Conservation (phyloP, 2,797 vertebrate species). For the Enteromius radiatus region DNA sequence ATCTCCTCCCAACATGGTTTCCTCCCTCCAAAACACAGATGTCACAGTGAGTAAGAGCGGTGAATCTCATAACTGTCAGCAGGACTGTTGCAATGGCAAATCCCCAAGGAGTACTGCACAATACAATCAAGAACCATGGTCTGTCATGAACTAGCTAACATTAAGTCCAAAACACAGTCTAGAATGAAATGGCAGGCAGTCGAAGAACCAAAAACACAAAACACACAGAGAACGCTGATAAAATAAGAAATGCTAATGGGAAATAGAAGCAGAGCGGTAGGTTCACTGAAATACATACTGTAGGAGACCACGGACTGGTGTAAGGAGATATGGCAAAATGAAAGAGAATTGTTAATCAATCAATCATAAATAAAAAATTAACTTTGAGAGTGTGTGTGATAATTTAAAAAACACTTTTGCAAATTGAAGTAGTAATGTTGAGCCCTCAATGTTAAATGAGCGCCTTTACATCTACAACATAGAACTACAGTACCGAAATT, state of each 20-base stretch:
- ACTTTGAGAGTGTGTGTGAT: background rate
- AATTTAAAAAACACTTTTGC: background rate
- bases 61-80: conserved; percentile 32
- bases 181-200: background rate
- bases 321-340: background rate
- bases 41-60: conserved; percentile 34
- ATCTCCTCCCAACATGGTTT: conserved; percentile 14
- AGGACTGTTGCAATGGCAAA: conserved; percentile 14
- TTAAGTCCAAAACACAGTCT: background rate
- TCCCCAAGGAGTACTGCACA: conserved; percentile 27
- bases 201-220: background rate
- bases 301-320: background rate
- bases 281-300: background rate
- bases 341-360: background rate
- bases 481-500: background rate
- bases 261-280: background rate
- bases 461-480: background rate
- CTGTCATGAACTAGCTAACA: background rate
- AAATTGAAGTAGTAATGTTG: background rate
- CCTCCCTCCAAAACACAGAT: conserved; percentile 36
- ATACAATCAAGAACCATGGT: conserved; percentile 5
- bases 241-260: background rate
- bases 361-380: background rate
- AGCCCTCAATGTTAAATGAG: background rate
- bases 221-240: background rate